Conservation (phyloP, 2,113 vertebrate species). For the Agapornis roseicollis region DNA sequence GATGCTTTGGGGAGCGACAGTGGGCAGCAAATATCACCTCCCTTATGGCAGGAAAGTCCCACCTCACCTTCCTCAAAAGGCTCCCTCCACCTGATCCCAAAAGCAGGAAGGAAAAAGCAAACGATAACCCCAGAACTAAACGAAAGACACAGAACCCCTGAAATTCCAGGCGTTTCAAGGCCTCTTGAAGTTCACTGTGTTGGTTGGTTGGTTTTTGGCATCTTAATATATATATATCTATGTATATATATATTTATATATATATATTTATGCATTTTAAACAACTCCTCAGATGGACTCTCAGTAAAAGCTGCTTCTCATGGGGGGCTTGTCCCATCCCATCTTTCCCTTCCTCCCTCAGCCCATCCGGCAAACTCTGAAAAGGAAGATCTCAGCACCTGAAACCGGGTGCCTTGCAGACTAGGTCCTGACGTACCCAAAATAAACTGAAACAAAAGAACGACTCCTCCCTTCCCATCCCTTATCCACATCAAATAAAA, state of each 20-base stretch:
- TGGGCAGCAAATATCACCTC: background rate
- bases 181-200: constrained; percentile 50
- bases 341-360: background rate
- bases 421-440: background rate
- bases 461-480: background rate
- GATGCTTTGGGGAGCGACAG: background rate
- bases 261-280: background rate
- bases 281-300: constrained; percentile 15
- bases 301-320: background rate
- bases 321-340: background rate
- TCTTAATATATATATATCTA: constrained; percentile 48
- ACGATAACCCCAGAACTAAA: constrained; percentile 30
- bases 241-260: constrained; percentile 28
- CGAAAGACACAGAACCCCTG: constrained; percentile 47
- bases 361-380: background rate
- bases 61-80: background rate
- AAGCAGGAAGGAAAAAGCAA: background rate
- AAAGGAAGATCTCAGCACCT: constrained; percentile 42
- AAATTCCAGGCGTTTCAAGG: constrained; percentile 64
- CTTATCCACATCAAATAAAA: constrained; percentile 34
- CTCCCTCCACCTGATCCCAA: background rate
- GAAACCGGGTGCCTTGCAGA: background rate
- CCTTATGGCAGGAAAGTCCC: background rate
- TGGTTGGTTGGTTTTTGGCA: constrained; percentile 53
- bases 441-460: background rate